These are phyloP conservation scores for Tragelaphus scriptus DNA, from an alignment of 2,113 vertebrate species.

Conservation along the genomic window DNA sequence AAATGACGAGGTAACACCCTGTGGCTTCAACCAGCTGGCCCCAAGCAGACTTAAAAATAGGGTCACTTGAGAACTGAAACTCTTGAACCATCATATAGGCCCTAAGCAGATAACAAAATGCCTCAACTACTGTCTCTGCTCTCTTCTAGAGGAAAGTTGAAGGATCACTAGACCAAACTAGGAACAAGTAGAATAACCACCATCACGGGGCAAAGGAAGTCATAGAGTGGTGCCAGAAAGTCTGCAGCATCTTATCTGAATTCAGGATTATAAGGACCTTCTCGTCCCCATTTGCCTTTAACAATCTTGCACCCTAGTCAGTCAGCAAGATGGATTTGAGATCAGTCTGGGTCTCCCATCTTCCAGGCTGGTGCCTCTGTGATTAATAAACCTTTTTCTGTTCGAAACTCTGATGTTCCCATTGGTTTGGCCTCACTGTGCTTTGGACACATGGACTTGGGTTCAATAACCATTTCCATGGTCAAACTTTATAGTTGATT, in stretches of 20 bases:
- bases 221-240: not conserved
- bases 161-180: not conserved
- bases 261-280: not conserved
- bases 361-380: not conserved
- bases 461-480: not conserved
- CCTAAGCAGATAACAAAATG: not conserved
- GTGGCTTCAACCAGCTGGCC: not conserved
- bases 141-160: not conserved
- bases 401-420: not conserved
- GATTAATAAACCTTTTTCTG: not conserved
- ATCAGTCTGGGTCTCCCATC: not conserved
- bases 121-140: not conserved
- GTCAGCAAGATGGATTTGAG: not conserved
- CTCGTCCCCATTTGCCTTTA: not conserved
- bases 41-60: not conserved
- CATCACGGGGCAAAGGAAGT: not conserved
- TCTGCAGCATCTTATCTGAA: not conserved
- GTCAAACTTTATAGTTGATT: not conserved
- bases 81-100: not conserved
- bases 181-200: not conserved
- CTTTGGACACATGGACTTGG: not conserved
- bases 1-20: not conserved
- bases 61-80: not conserved
- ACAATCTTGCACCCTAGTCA: not conserved
- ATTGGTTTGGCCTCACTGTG: not conserved